Conservation (phyloP, 2,797 vertebrate genomes). For the Momotus momota region DNA sequence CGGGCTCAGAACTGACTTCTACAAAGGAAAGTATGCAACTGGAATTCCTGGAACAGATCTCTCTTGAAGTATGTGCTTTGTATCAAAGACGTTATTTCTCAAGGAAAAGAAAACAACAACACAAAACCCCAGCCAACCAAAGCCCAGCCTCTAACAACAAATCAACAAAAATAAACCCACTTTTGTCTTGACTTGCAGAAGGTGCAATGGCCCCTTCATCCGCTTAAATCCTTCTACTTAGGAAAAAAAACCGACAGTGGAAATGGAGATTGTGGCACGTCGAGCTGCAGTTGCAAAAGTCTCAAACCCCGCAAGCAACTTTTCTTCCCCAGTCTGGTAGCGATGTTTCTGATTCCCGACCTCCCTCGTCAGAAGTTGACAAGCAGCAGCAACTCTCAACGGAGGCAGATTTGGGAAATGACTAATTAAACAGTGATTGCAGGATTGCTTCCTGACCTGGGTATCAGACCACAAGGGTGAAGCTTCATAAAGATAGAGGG, state of each 20-base stretch:
- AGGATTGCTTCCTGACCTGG: conserved; percentile 66
- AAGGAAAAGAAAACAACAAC: not conserved
- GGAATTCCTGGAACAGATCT: conserved; percentile 39
- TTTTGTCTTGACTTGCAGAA: conserved; percentile 41
- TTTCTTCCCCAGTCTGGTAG: not conserved
- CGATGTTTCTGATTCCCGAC: not conserved
- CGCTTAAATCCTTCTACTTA: not conserved
- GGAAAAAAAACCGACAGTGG: not conserved
- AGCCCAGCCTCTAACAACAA: not conserved
- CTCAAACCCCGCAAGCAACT: not conserved
- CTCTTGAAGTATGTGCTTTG: not conserved
- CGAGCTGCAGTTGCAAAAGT: rapidly evolving
- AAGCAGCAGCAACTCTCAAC: conserved; percentile 5
- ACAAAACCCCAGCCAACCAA: not conserved
- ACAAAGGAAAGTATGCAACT: conserved; percentile 20
- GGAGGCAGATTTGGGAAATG: conserved; percentile 61
- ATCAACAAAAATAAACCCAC: not conserved
- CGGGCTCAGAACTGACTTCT: not conserved
- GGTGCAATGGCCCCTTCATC: not conserved
- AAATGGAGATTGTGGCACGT: not conserved
- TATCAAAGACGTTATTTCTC: not conserved
- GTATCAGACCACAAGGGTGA: conserved; percentile 59
- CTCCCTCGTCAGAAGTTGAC: conserved; percentile 1
- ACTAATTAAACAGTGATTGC: conserved; percentile 71
- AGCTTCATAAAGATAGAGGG: conserved; percentile 54